Base-by-base conservation (phyloP, 2,797 vertebrate species). In the Acanthurus tractus region DNA sequence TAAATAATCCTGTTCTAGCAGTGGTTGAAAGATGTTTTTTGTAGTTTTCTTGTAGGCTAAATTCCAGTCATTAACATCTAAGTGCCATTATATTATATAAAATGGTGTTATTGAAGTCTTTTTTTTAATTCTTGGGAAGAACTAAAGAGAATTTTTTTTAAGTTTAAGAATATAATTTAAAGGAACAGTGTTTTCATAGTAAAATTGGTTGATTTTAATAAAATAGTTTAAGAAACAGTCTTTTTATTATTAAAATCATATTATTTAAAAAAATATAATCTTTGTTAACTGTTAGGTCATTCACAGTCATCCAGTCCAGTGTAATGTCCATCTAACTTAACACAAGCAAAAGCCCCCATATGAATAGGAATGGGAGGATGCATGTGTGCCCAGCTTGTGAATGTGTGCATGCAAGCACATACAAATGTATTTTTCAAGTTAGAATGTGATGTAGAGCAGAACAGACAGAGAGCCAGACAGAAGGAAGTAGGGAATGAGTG, bases 401-500 rank as follows among this genome's bases (percentile, higher is more conserved):
- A 69, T 49, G 70, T 80, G 78, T 74, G 79, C 78, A 70, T 65
- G 86, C 66, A 67, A 29, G 46, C 76, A 82, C 75, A 81, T 66
- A 67, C 70, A 83, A 82, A 86, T 88, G 86, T 87, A 74, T 70
- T 79, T 87, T 86, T 84, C 58, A 83, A 76, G 83, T 74, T 75
- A 50, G 61, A 52, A 74, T 70, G 86, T 87, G 89, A 87, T 86
- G 70, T 73, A 81, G 88, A 92, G 83, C 87, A 83, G 86, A 92
- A 82, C 70, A 87, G 82, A 84, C 81, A 79, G 71, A 78, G 78
- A 79, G 76, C 50, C 63, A 76, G 81, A 79, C 77, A 52, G 62
- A 71, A 40, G 79, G 73, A 87, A 87, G 81, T 36, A 63, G 76
- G 78, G 82, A 89, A 85, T 49, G 75, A 86, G 61, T 79, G 85